Conservation (phyloP, 2,888 invertebrate species). For the Nipponacmea schrenckii region DNA sequence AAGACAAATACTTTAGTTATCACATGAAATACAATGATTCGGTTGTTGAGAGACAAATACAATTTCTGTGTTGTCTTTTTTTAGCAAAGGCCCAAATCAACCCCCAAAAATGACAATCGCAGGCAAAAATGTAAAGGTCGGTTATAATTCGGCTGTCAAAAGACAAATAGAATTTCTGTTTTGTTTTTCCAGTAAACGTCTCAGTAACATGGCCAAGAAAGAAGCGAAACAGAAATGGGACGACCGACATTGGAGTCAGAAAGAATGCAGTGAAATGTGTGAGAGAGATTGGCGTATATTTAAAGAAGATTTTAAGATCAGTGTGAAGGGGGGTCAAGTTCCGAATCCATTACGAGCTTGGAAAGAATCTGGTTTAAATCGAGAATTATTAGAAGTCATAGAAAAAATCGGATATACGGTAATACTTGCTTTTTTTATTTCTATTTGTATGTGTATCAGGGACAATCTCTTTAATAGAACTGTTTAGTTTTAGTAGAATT, state of each 20-base stretch:
- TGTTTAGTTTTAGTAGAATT: too few species aligned
- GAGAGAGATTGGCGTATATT: constrained; percentile 99
- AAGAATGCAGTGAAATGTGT: constrained; percentile 92
- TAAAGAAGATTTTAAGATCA: constrained; percentile 98
- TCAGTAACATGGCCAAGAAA: constrained; percentile 91
- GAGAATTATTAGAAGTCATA: constrained; percentile 92
- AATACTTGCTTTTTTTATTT: constrained; percentile 1
- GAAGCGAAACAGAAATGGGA: constrained; percentile 99
- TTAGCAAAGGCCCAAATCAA: too few species aligned
- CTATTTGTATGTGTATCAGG: not conserved
- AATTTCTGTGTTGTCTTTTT: too few species aligned
- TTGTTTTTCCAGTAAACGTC: constrained; percentile 70
- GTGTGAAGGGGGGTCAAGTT: constrained; percentile 95
- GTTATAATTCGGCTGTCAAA: too few species aligned
- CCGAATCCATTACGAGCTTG: constrained; percentile 95
- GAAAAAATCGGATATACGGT: constrained; percentile 90
- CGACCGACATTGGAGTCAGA: constrained; percentile 96
- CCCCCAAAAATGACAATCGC: too few species aligned
- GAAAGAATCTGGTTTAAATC: constrained; percentile 87
- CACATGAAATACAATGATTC: too few species aligned
- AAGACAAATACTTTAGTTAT: too few species aligned
- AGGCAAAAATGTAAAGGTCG: too few species aligned
- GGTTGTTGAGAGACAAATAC: too few species aligned
- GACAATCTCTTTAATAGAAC: too few species aligned
- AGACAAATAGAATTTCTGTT: not conserved